Conservation (phyloP, 2,888 invertebrate species). For the Drosophila barbarae region DNA sequence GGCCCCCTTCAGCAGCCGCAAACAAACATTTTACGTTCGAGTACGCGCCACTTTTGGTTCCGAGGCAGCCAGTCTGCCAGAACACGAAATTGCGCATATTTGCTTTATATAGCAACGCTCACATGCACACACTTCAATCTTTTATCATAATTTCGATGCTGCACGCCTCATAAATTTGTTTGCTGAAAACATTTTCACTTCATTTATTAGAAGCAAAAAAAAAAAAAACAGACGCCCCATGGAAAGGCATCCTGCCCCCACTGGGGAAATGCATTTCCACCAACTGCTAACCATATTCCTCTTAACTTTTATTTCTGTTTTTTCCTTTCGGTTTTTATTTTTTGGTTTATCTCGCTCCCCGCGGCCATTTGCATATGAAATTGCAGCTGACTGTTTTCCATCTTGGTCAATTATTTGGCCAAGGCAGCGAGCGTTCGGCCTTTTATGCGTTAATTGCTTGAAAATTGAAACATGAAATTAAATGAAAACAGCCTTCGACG, state of each 20-base stretch:
- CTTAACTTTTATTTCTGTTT: background rate
- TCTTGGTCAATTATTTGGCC: slow-evolving; percentile 48
- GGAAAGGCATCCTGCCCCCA: background rate
- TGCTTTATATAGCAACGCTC: slow-evolving; percentile 52
- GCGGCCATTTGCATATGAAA: slow-evolving; percentile 43
- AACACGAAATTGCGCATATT: slow-evolving; percentile 74
- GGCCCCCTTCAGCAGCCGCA: slow-evolving; percentile 51
- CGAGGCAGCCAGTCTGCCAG: slow-evolving; percentile 63
- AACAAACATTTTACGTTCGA: slow-evolving; percentile 72
- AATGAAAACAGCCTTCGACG: slow-evolving; percentile 69
- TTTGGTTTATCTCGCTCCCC: slow-evolving; percentile 5
- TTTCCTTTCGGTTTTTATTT: no score
- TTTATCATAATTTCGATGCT: slow-evolving; percentile 67
- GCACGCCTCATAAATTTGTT: slow-evolving; percentile 72
- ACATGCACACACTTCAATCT: slow-evolving; percentile 49
- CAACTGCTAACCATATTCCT: slow-evolving; percentile 4
- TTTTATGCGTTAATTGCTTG: slow-evolving; percentile 70
- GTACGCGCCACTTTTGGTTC: slow-evolving; percentile 71
- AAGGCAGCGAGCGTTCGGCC: slow-evolving; percentile 28
- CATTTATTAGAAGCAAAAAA: slow-evolving; percentile 62
- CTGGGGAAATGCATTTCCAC: slow-evolving; percentile 24
- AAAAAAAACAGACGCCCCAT: slow-evolving; percentile 21
- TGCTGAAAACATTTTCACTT: slow-evolving; percentile 72
- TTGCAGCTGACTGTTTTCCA: slow-evolving; percentile 47
- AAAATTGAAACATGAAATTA: slow-evolving; percentile 73